Evolutionary conservation across 2,113 vertebrate genomes (phyloP).

Genomic region (Aix galericulata): DNA sequence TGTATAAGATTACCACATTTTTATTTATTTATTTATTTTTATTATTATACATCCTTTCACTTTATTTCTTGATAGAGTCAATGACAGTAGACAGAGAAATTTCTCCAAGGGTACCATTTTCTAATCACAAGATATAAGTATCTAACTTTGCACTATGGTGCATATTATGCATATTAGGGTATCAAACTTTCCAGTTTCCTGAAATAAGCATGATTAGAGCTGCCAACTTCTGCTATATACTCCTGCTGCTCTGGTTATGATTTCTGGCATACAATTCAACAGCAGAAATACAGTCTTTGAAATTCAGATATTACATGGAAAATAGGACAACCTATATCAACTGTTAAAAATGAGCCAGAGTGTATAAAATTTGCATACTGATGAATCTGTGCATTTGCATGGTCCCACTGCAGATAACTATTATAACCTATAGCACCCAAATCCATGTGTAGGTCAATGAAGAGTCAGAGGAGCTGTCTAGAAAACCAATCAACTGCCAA

Average conservation of each 20-base stretch:
- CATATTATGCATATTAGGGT: background rate
- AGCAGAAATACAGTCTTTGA: background rate
- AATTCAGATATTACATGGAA: background rate
- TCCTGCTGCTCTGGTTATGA: background rate
- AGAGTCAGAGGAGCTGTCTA: background rate
- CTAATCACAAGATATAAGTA: background rate
- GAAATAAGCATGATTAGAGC: background rate
- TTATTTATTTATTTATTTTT: fast-evolving
- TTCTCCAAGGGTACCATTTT: background rate
- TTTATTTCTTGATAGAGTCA: background rate
- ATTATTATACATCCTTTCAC: background rate
- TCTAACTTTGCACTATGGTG: background rate
- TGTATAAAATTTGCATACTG: background rate
- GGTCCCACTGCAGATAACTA: background rate
- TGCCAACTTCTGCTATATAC: background rate
- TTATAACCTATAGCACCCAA: background rate
- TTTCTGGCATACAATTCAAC: background rate
- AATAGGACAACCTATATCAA: background rate
- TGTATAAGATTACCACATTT: background rate
- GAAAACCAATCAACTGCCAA: background rate
- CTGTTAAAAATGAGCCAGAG: background rate
- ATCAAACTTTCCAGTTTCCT: background rate
- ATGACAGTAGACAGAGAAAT: background rate
- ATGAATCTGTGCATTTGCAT: background rate
- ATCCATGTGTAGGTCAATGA: background rate